phyloP scores from a whole-genome alignment of 2,113 vertebrate species.

The Pogonocichla stellata region DNA sequence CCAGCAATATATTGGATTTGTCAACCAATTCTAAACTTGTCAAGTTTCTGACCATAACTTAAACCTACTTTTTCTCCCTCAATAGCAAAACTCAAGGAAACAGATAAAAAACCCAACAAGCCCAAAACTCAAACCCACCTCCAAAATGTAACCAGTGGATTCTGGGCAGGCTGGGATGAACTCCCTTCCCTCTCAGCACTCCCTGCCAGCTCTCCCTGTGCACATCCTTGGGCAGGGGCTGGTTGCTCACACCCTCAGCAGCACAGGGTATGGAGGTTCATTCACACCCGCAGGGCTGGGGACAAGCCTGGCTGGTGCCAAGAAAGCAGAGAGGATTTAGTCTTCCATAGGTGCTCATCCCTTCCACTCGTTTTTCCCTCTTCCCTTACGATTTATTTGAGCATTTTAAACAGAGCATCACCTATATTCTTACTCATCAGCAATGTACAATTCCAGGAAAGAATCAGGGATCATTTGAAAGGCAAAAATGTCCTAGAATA shows the following conservation, averaged over 20 bases:
- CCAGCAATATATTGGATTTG: not conserved
- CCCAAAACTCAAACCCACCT: not conserved
- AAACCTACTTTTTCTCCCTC: not conserved
- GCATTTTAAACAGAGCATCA: not conserved
- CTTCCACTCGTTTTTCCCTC: not conserved
- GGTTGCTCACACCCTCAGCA: not conserved
- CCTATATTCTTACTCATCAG: not conserved
- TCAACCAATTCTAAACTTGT: not conserved
- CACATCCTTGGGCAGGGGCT: not conserved
- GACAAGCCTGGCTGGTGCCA: not conserved
- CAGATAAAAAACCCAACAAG: not conserved
- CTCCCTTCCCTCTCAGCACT: accelerated
- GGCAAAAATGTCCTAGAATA: not conserved
- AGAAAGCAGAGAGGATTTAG: not conserved
- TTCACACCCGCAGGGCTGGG: not conserved
- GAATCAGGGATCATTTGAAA: not conserved
- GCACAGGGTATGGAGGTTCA: not conserved
- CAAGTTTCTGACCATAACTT: not conserved
- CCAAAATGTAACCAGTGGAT: not conserved
- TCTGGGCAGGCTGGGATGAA: not conserved
- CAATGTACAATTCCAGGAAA: not conserved
- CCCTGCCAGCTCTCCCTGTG: not conserved
- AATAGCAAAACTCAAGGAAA: not conserved
- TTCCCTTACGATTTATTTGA: not conserved
- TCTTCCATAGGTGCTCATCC: accelerated